These are phyloP conservation scores for Sebastes variabilis DNA, from an alignment of 2,797 vertebrate genomes.

Conservation along the genomic window DNA sequence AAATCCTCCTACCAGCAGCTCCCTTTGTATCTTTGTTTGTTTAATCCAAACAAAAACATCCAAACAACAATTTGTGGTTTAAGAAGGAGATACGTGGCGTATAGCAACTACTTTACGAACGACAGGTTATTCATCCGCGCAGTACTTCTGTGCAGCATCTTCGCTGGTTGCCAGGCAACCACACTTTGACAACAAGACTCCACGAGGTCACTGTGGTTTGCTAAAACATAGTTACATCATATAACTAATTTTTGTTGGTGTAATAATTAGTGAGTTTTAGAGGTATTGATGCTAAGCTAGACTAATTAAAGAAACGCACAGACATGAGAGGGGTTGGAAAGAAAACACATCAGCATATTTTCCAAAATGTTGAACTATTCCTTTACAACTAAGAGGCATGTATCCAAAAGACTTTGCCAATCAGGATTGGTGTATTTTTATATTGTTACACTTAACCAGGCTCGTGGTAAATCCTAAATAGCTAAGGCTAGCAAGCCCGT, in stretches of 20 bases:
- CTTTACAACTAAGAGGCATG: neutral
- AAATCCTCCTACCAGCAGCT: neutral
- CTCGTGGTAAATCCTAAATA: neutral
- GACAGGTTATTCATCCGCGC: neutral
- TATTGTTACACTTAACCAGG: neutral
- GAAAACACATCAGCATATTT: neutral
- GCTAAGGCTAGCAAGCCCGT: neutral
- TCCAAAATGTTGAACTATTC: neutral
- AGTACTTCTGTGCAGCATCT: neutral
- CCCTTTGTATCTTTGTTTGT: neutral
- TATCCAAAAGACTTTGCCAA: neutral
- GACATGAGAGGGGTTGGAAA: neutral
- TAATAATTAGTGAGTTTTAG: neutral
- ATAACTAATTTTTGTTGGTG: neutral
- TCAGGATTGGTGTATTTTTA: neutral
- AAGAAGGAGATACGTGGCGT: neutral
- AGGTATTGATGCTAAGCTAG: neutral
- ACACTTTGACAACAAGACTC: neutral
- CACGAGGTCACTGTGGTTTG: neutral
- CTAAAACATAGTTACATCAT: neutral
- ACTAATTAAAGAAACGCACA: neutral
- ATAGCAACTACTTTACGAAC: neutral
- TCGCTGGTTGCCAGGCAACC: neutral
- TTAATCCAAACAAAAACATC: neutral
- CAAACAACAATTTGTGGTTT: neutral